Evolutionary conservation across 1,140 invertebrate species (phyloP), one percentile per base, ranked within the genome.

Genomic region (Lepeophtheirus salmonis): DNA sequence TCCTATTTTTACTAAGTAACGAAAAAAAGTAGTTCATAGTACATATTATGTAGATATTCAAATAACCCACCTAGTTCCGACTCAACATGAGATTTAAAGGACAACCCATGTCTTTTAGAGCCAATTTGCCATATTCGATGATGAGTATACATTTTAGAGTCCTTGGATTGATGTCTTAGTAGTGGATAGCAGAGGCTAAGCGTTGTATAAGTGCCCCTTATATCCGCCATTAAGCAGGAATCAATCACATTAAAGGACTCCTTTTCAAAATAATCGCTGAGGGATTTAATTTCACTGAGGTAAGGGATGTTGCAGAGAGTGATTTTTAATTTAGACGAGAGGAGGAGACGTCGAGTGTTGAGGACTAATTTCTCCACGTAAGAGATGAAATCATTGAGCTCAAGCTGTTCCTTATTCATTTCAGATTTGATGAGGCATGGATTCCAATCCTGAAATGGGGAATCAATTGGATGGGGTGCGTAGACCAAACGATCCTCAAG

Each of bases 381-480:
- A 41, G 6, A n/a, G 30, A 41, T 41, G 30, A 10, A 41, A n/a
- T 41, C n/a, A 10, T 6, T 41, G 6, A 41, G 30, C n/a, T 41
- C 30, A 10, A 41, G 30, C 6, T 6, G 30, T 41, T n/a, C 30
- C 6, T n/a, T 41, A 6, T 41, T 41, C 6, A 6, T 41, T 10
- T 6, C 30, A 41, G 30, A 6, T n/a, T 41, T 41, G 30, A 41
- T 6, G 6, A n/a, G n/a, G 30, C 30, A 41, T 10, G 30, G 30
- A n/a, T 41, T n/a, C 30, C 30, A 41, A n/a, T 41, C 50, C 50
- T 52, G 50, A 16, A 52, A 52, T 12, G 50, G 50, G n/a, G 50
- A 52, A 16, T 52, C 50, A 12, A 52, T 52, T 4, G 50, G 4
- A 22, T 52, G 50, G 16, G 50, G 50, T 22, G 50, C 50, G 21